Evolutionary conservation across 1,140 invertebrate species (phyloP).

Genomic region (Dolichoris vasculosae): DNA sequence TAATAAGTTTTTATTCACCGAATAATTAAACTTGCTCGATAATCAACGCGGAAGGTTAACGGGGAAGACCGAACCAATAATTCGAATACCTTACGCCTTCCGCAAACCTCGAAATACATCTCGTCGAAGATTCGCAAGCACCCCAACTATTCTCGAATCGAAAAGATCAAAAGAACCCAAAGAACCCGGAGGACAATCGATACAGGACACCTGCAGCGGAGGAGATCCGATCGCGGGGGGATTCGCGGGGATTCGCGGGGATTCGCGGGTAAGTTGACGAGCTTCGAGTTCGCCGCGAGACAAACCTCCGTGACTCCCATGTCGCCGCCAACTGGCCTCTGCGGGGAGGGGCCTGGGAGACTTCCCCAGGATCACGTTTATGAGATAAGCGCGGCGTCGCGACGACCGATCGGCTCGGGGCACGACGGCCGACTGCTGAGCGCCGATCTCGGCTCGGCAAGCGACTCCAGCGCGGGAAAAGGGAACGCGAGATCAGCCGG

Average conservation of each 20-base stretch:
- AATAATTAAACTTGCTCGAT: neutral
- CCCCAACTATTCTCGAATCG: neutral
- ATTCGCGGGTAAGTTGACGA: neutral
- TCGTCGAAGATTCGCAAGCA: neutral
- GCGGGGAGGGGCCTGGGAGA: neutral
- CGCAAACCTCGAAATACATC: neutral
- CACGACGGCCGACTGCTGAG: slow-evolving; percentile 30
- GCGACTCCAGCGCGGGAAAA: neutral
- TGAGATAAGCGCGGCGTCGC: neutral
- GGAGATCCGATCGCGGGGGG: no score
- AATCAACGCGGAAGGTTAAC: neutral
- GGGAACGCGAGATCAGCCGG: slow-evolving; percentile 10
- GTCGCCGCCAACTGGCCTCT: no score
- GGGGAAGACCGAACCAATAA: neutral
- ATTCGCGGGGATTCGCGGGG: no score
- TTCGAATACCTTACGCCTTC: neutral
- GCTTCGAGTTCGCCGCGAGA: neutral
- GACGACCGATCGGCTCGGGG: slow-evolving; percentile 34
- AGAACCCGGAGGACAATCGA: no score
- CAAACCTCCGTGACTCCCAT: slow-evolving; percentile 27
- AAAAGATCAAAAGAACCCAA: neutral
- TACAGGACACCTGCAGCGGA: no score
- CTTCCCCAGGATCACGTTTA: neutral
- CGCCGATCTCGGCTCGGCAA: neutral
- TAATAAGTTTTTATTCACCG: no score